Evolutionary conservation across 2,113 vertebrate genomes (phyloP), one percentile per base, ranked within the genome.

Genomic region (Prunella himalayana): DNA sequence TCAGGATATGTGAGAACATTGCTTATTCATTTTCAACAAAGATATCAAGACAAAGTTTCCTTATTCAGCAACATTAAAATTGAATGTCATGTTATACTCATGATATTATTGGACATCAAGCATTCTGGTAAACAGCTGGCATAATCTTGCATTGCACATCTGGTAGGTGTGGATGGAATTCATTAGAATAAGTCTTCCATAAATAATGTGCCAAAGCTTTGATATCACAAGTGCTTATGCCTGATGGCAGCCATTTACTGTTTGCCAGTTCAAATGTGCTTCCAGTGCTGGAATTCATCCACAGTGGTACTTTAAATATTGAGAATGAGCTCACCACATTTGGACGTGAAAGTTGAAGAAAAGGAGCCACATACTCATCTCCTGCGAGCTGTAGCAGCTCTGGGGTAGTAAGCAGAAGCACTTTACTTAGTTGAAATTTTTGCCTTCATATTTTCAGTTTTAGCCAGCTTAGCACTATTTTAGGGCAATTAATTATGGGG

Each of bases 221-320:
- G 93, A 94, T 96, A 96, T 86, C 82, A 85, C 82, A 96, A 94
- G 90, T 81, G 61, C 76, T 97, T 96, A 94, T 86, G 90, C 93
- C 89, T 95, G 76, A 97, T 93, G 94, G 93, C 85, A 91, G 82
- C 53, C 92, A 92, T 97, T 97, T 96, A 96, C 79, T 95, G 76
- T 93, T 96, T 98, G 97, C 95, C 96, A 97, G 93, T 93, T 97
- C 84, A 78, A 92, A 97, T 97, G 94, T 95, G 90, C 94, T 98
- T 96, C 81, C 90, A 93, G 78, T 57, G 39, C 7, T 95, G 94
- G 92, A 95, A 93, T 95, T 71, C 77, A 86, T 97, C 97, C 97
- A 97, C 49, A 17, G 54, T 94, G 81, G 92, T 91, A 95, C 94
- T 96, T 96, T 72, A 97, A 97, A 95, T 77, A 81, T n/a, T 97